Base-by-base conservation (phyloP, 1,140 invertebrate species). In the Saxidomus purpurata region DNA sequence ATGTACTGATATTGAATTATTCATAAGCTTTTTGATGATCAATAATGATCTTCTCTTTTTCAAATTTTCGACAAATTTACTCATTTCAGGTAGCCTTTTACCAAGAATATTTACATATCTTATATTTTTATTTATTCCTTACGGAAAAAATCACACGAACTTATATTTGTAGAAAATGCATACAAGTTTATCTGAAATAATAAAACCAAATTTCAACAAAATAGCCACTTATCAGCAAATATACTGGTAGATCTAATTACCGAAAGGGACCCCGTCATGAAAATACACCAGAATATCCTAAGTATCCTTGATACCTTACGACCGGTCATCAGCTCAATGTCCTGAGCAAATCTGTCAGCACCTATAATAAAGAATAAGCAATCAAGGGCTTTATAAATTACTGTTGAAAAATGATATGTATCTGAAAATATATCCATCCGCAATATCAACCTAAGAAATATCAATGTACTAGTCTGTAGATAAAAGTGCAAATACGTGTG, bases 191-290 rank as follows among this genome's bases (percentile, higher is more conserved):
- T 11, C 11, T 22, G 22, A 52, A 52, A 22, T 52, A 13, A 11
- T 52, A 11, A 52, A 11, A 52, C 22, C 49, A 52, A 22, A 52
- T 52, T 11, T 52, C 11, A 22, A 52, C 11, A 52, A 52, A 11
- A 52, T 13, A 52, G 11, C 11, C 11, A 52, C 11, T 22, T 22
- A 13, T 13, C 49, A 52, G 22, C 11, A 13, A 52, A 22, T 52
- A 52, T 11, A 22, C 22, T 52, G 11, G 22, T 52, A 9, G n/a
- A 25, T n/a, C n/a, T 61, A 93, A 94, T 92, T 93, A 97, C 96
- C 94, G 98, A 96, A 52, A 98, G 96, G n/a, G 97, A 96, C n/a
- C 97, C 96, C 17, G 98, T 98, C 0, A 97, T 98, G 36, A 98
- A 96, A 22, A 97, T 96, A 86, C 97, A 97, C 98, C 98, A 98